These are phyloP conservation scores for Cotesia congregata DNA, from an alignment of 2,888 invertebrate genomes.

Conservation along the genomic window DNA sequence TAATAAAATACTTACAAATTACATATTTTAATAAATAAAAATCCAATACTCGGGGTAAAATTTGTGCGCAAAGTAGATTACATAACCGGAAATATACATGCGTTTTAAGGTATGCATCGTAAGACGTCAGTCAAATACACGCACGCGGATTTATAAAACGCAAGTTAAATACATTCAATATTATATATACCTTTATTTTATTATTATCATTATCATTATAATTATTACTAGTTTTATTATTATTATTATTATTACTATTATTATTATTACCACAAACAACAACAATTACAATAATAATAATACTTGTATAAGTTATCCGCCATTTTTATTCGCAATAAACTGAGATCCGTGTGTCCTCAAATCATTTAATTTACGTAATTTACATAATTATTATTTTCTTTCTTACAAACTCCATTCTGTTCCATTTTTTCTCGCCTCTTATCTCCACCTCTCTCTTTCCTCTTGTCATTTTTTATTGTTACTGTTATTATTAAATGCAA, in stretches of 20 bases:
- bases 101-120: conserved; percentile 9
- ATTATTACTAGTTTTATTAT: neutral
- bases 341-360: neutral
- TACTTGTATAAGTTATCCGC: neutral
- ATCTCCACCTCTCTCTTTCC: neutral
- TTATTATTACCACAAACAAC: neutral
- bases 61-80: conserved; percentile 22
- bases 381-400: neutral
- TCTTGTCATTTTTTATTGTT: neutral
- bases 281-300: neutral
- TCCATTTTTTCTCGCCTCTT: neutral
- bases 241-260: neutral
- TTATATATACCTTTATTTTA: neutral
- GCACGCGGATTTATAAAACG: conserved; percentile 7
- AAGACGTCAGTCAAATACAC: conserved; percentile 18
- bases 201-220: neutral
- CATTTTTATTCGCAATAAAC: neutral
- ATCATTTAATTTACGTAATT: neutral
- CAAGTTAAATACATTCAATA: neutral
- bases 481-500: neutral
- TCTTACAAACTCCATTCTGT: neutral
- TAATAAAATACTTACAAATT: conserved; percentile 2
- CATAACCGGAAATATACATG: conserved; percentile 24
- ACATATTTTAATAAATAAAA: neutral
- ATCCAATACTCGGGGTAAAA: neutral